These are phyloP conservation scores for Antrozous pallidus DNA, from an alignment of 2,797 vertebrate species.

Conservation along the genomic window DNA sequence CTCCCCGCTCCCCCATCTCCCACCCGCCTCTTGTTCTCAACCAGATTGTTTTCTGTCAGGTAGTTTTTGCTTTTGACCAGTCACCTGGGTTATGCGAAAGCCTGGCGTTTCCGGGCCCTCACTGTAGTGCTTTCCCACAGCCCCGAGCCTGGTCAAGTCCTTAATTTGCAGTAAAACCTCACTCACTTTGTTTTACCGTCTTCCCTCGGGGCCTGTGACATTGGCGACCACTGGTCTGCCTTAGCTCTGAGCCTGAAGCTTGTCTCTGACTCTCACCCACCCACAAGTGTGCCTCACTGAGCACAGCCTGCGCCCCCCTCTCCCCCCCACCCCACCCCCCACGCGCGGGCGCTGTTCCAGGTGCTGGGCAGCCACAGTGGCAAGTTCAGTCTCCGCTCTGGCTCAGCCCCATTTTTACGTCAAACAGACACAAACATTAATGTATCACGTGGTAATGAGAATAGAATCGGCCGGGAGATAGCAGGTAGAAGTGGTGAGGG, in stretches of 20 bases:
- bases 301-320: fast-evolving
- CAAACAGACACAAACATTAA: background rate
- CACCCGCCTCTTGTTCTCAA: background rate
- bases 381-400: background rate
- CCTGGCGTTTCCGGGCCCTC: background rate
- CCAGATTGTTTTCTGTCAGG: background rate
- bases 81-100: background rate
- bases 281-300: fast-evolving
- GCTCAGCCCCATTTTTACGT: background rate
- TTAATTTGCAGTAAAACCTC: background rate
- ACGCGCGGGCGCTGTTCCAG: too few relatives aligned
- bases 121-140: background rate
- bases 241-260: background rate
- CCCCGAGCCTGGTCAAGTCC: background rate
- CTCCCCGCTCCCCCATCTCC: background rate
- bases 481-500: background rate
- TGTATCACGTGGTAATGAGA: background rate
- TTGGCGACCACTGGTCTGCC: background rate
- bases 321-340: fast-evolving
- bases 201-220: background rate
- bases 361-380: background rate
- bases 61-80: background rate
- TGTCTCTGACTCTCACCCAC: background rate
- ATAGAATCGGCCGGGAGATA: background rate
- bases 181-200: background rate